Percentiles rank a stretch among this genome's conserved stretches.
phyloP scores from a whole-genome alignment of 2,113 vertebrate genomes.

The Marcusenius ussheri region DNA sequence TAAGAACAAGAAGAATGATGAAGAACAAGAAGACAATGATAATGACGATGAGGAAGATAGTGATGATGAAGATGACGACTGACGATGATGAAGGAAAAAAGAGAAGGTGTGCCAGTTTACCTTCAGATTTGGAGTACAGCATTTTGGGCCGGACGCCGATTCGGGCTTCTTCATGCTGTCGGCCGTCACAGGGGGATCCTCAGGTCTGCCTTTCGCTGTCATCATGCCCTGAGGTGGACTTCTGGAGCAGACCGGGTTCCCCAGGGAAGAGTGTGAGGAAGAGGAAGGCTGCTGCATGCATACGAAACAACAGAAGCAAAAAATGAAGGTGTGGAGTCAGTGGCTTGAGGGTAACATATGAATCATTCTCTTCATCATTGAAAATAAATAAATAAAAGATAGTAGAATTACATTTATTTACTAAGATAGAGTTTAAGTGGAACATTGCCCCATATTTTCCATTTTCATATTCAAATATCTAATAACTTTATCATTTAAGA shows the following conservation, averaged over 20 bases:
- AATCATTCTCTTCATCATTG: not conserved
- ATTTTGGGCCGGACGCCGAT: conserved; percentile 2
- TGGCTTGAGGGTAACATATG: not conserved
- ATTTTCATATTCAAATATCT: not conserved
- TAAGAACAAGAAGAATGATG: not conserved
- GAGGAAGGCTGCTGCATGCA: not conserved
- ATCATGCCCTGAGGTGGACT: not conserved
- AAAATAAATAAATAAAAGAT: not conserved
- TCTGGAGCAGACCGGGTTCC: not conserved
- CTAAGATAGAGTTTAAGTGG: not conserved
- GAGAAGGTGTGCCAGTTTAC: not conserved
- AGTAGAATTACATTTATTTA: not conserved
- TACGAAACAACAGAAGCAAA: not conserved
- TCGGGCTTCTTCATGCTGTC: not conserved
- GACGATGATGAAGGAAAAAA: not conserved
- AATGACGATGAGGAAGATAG: not conserved
- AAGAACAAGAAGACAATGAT: not conserved
- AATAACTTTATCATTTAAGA: not conserved
- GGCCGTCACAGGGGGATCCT: conserved; percentile 5
- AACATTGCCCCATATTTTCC: not conserved
- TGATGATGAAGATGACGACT: not conserved
- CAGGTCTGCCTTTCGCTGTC: conserved; percentile 1
- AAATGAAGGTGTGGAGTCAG: not conserved
- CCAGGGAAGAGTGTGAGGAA: not conserved
- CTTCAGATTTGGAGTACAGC: conserved; percentile 29